These are phyloP conservation scores for Tautogolabrus adspersus DNA, from an alignment of 2,113 vertebrate species.

Conservation along the genomic window DNA sequence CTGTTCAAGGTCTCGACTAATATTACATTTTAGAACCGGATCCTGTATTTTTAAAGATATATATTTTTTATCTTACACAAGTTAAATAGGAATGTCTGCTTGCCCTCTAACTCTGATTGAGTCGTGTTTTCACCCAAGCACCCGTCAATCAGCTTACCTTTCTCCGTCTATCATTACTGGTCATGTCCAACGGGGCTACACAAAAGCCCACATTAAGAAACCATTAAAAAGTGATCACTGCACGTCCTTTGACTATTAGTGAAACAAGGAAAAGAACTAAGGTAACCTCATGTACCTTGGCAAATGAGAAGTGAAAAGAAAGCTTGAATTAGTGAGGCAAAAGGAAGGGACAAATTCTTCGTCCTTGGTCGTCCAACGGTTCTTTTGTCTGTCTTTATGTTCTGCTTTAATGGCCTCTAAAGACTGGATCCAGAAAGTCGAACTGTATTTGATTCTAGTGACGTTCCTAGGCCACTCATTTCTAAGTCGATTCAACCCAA, in stretches of 20 bases:
- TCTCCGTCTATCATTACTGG: constrained; percentile 19
- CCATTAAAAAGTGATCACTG: neutral
- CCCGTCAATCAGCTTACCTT: constrained; percentile 23
- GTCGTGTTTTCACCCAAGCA: neutral
- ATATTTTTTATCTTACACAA: neutral
- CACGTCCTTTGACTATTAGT: constrained; percentile 7
- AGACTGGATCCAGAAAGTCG: neutral
- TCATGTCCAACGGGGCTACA: neutral
- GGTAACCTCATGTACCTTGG: neutral
- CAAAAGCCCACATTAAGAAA: constrained; percentile 25
- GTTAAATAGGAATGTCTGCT: neutral
- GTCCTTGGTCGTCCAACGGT: neutral
- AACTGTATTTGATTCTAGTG: neutral
- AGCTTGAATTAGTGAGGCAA: neutral
- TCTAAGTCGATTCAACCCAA: too few species aligned
- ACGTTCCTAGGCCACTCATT: too few species aligned
- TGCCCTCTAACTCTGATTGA: constrained; percentile 2
- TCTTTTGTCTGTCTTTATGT: neutral
- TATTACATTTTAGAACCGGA: neutral
- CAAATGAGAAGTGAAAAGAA: constrained; percentile 1
- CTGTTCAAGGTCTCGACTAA: neutral
- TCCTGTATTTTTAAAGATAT: neutral
- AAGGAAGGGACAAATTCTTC: neutral
- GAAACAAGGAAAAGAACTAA: neutral
- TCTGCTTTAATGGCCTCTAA: neutral